phyloP scores from a whole-genome alignment of 2,797 vertebrate genomes.

The Acanthiza pusilla region DNA sequence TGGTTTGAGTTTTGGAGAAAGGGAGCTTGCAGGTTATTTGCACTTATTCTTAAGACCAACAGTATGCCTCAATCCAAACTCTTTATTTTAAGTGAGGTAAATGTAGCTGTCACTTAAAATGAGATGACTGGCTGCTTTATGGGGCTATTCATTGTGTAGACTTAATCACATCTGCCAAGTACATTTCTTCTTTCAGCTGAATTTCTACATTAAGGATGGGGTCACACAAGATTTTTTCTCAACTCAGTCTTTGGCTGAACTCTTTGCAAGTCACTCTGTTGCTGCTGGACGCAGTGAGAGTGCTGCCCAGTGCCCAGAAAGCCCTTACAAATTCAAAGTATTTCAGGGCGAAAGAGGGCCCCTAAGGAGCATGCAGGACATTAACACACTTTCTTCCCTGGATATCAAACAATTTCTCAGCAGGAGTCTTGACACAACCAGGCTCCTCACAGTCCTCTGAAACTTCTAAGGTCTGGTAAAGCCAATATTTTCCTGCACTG shows the following conservation, averaged over 20 bases:
- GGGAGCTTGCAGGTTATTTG: neutral
- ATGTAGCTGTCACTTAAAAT: neutral
- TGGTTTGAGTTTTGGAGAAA: neutral
- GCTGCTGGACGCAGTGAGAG: neutral
- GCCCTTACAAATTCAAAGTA: neutral
- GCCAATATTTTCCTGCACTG: neutral
- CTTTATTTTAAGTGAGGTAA: neutral
- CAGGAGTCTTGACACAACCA: neutral
- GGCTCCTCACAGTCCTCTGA: neutral
- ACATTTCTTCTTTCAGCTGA: neutral
- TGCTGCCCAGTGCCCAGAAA: neutral
- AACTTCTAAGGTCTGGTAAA: neutral
- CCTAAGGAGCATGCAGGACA: fast-evolving
- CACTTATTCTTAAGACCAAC: neutral
- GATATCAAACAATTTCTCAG: neutral
- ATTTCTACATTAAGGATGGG: neutral
- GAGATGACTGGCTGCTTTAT: neutral
- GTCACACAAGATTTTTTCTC: neutral
- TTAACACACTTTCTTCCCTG: neutral
- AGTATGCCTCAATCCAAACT: neutral
- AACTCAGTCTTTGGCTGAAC: neutral
- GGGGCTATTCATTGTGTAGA: neutral
- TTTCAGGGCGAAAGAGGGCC: neutral
- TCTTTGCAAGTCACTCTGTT: neutral
- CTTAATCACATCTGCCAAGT: neutral